Percentiles rank a stretch among this genome's conserved stretches.
Evolutionary conservation across 2,888 invertebrate genomes (phyloP).

Genomic region (Parnassius glacialis): DNA sequence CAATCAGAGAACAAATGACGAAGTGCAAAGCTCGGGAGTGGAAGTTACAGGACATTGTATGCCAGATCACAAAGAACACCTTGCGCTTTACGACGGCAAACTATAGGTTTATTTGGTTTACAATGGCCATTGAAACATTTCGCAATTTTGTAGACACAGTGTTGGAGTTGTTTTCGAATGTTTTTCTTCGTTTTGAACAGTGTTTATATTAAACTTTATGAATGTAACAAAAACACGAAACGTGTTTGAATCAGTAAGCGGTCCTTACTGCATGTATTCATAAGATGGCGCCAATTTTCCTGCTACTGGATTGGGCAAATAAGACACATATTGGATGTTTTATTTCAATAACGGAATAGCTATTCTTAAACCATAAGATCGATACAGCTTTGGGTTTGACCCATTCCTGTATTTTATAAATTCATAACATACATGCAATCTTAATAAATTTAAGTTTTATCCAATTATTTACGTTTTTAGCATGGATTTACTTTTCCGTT

Average conservation of each 20-base stretch:
- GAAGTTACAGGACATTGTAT: slow-evolving; percentile 30
- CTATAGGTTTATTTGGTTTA: slow-evolving; percentile 40
- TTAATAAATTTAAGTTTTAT: too few relatives aligned
- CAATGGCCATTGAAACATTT: slow-evolving; percentile 38
- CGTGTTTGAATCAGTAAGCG: background rate
- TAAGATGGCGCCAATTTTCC: too few relatives aligned
- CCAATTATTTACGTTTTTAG: too few relatives aligned
- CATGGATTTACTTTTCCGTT: too few relatives aligned
- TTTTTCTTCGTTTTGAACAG: slow-evolving; percentile 26
- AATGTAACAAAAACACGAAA: background rate
- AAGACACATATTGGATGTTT: too few relatives aligned
- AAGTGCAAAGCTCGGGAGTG: slow-evolving; percentile 34
- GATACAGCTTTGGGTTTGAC: too few relatives aligned
- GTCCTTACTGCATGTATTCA: background rate
- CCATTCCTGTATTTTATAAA: too few relatives aligned
- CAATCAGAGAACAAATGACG: slow-evolving; percentile 31
- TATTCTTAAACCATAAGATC: too few relatives aligned
- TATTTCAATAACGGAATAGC: too few relatives aligned
- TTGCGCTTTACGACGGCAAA: slow-evolving; percentile 43
- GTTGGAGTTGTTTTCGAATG: slow-evolving; percentile 17
- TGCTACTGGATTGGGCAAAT: too few relatives aligned
- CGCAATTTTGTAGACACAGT: slow-evolving; percentile 31
- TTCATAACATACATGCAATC: too few relatives aligned
- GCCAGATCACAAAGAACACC: slow-evolving; percentile 31
- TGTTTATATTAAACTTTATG: slow-evolving; percentile 5